A percentile compares a stretch with the other conserved stretches of the same genome.
Conservation (phyloP, 53 echinoderm and acorn worm genomes). For the Patiria pectinifera region DNA sequence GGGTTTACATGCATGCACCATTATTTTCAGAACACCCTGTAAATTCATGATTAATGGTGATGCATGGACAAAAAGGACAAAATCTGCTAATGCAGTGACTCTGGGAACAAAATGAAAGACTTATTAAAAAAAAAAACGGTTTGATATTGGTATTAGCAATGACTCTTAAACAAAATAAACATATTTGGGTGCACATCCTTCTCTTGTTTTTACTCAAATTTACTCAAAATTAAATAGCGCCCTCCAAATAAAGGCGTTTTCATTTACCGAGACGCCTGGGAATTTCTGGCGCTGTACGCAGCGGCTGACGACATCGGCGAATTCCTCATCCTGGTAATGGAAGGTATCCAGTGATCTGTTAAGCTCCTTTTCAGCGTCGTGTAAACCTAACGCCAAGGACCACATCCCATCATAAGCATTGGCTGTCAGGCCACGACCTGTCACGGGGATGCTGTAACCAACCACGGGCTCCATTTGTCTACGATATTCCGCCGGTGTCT, state of each 20-base stretch:
- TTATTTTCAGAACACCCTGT: too few relatives aligned
- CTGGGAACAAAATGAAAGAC: too few relatives aligned
- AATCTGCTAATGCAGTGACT: too few relatives aligned
- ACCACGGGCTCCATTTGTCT: slow-evolving; percentile 26
- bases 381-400: slow-evolving; percentile 67
- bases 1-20: too few relatives aligned
- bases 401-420: slow-evolving; percentile 75
- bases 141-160: too few relatives aligned
- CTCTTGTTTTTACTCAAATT: too few relatives aligned
- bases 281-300: slow-evolving; percentile 50
- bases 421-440: slow-evolving; percentile 63
- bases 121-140: too few relatives aligned
- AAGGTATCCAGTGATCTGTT: slow-evolving; percentile 54
- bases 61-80: too few relatives aligned
- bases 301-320: slow-evolving; percentile 42
- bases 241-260: not conserved
- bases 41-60: too few relatives aligned
- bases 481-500: slow-evolving; percentile 70
- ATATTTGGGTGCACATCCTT: too few relatives aligned
- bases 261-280: slow-evolving; percentile 78
- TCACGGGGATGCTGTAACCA: not conserved
- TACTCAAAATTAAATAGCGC: too few relatives aligned
- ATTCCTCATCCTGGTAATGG: slow-evolving; percentile 42
- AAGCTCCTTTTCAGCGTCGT: slow-evolving; percentile 45
- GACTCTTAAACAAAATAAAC: too few relatives aligned